phyloP scores from a whole-genome alignment of 1,140 invertebrate genomes.

The Cydia fagiglandana region DNA sequence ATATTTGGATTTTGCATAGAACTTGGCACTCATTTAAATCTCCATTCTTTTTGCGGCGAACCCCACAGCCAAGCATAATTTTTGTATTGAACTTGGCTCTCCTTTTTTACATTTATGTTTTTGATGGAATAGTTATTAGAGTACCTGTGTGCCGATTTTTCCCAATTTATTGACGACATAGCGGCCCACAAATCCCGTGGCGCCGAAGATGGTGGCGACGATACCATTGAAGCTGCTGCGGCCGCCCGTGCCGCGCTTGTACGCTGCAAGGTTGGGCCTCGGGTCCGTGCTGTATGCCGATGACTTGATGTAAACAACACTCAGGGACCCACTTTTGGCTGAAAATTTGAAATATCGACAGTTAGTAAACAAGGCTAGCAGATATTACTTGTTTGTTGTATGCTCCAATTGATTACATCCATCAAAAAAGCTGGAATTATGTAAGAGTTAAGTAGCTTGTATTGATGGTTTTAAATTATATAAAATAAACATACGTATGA shows the following conservation, averaged over 20 bases:
- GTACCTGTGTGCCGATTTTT: slow-evolving; percentile 90
- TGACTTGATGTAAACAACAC: slow-evolving; percentile 69
- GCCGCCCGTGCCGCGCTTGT: slow-evolving; percentile 94
- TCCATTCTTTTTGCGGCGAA: too few relatives aligned
- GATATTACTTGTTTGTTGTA: slow-evolving; percentile 14
- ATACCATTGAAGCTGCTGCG: slow-evolving; percentile 97
- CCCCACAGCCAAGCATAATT: too few relatives aligned
- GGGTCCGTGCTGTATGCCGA: slow-evolving; percentile 63
- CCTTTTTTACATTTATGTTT: too few relatives aligned
- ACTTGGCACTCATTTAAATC: too few relatives aligned
- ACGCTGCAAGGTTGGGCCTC: slow-evolving; percentile 64
- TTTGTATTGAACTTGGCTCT: too few relatives aligned
- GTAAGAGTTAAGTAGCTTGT: slow-evolving; percentile 48
- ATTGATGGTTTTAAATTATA: background rate
- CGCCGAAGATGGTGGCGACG: slow-evolving; percentile 98
- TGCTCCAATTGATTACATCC: slow-evolving; percentile 1
- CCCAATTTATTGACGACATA: slow-evolving; percentile 94
- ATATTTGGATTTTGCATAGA: too few relatives aligned
- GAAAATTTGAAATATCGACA: slow-evolving; percentile 32
- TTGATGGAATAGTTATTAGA: too few relatives aligned
- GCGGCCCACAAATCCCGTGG: slow-evolving; percentile 91
- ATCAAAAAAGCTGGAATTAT: slow-evolving; percentile 43
- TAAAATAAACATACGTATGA: slow-evolving; percentile 55
- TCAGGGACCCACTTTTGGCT: slow-evolving; percentile 65
- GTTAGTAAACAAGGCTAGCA: background rate